These are phyloP conservation scores for Myocastor coypus DNA, from an alignment of 2,113 vertebrate genomes.

Conservation along the genomic window DNA sequence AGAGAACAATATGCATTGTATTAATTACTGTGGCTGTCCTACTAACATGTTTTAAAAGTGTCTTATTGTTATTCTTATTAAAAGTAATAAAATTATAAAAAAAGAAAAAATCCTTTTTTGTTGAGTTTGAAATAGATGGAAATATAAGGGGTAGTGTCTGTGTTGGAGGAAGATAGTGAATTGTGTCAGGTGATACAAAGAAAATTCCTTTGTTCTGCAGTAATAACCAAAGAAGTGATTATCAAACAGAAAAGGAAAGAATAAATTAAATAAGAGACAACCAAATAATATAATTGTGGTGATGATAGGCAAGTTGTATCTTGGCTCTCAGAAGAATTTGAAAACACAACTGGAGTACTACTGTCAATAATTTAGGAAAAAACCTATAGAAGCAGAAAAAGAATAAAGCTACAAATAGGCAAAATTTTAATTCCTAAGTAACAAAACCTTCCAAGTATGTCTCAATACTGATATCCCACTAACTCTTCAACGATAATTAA, in stretches of 20 bases:
- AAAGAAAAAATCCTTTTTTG: no score
- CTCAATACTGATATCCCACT: neutral
- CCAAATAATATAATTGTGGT: neutral
- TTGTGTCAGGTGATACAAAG: neutral
- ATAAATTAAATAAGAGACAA: conserved; percentile 21
- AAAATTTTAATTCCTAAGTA: conserved; percentile 44
- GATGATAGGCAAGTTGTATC: conserved; percentile 4
- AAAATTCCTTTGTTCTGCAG: neutral
- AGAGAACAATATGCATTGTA: no score
- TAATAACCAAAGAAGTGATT: conserved; percentile 4
- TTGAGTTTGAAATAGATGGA: neutral
- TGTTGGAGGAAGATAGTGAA: neutral
- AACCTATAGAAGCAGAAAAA: neutral
- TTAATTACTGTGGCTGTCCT: no score
- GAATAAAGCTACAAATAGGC: neutral
- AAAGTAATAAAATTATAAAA: no score
- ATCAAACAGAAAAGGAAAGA: conserved; percentile 43
- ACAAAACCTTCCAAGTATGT: conserved; percentile 41
- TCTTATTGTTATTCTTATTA: no score
- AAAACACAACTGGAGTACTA: conserved; percentile 47
- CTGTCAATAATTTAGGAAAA: conserved; percentile 18
- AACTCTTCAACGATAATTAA: conserved; percentile 48
- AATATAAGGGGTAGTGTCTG: neutral
- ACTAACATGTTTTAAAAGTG: no score
- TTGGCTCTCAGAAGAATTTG: conserved; percentile 17